A percentile compares a stretch with the other conserved stretches of the same genome.
These are phyloP conservation scores for Horisme vitalbata DNA, from an alignment of 2,888 invertebrate species.

Conservation along the genomic window DNA sequence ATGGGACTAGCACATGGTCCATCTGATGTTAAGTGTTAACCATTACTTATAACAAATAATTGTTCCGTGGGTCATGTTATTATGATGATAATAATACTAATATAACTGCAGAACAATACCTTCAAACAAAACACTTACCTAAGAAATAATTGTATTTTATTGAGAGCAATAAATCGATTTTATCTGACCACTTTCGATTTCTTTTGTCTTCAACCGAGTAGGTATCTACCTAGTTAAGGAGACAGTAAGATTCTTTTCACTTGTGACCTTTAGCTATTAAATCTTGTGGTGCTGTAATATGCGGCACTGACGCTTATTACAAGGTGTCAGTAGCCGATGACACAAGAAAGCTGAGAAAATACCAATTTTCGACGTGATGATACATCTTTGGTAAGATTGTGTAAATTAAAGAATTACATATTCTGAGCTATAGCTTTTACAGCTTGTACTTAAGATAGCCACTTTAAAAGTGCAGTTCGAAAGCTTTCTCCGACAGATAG, in stretches of 20 bases:
- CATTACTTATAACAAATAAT: too few species aligned
- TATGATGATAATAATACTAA: too few species aligned
- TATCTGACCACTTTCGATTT: slow-evolving; percentile 28
- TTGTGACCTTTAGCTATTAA: slow-evolving; percentile 34
- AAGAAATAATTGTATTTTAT: slow-evolving; percentile 5
- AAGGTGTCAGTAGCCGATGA: slow-evolving; percentile 21
- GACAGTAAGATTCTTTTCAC: slow-evolving; percentile 28
- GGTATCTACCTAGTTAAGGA: slow-evolving; percentile 4
- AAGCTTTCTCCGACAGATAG: too few species aligned
- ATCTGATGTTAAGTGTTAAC: too few species aligned
- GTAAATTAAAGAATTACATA: slow-evolving; percentile 7
- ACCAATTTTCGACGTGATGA: slow-evolving; percentile 15
- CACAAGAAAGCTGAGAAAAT: slow-evolving; percentile 23
- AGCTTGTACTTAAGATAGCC: too few species aligned
- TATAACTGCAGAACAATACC: background rate
- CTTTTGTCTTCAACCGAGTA: slow-evolving; percentile 25
- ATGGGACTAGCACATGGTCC: too few species aligned
- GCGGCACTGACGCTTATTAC: slow-evolving; percentile 23
- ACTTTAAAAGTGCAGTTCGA: too few species aligned
- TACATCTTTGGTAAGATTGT: slow-evolving; percentile 1
- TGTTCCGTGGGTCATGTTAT: too few species aligned
- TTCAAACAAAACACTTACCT: background rate
- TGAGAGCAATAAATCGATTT: slow-evolving; percentile 10
- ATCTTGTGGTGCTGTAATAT: slow-evolving; percentile 28
- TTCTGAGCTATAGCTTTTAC: too few species aligned